Conservation (phyloP, 2,797 vertebrate genomes). For the Phoxinus dragarum region DNA sequence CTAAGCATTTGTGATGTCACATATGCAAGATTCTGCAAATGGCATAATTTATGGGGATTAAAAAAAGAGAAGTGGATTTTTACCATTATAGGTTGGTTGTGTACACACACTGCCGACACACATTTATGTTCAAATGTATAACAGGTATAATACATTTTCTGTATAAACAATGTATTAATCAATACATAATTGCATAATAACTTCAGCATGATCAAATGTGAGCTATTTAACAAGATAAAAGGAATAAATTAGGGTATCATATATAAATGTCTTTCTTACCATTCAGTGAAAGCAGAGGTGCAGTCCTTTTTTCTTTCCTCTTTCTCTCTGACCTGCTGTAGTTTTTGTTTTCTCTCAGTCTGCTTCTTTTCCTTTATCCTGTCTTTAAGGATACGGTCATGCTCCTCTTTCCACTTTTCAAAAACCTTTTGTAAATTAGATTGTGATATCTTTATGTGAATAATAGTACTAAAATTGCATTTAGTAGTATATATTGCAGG, state of each 20-base stretch:
- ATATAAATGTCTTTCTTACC: constrained; percentile 75
- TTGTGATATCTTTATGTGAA: background rate
- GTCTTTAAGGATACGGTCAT: constrained; percentile 79
- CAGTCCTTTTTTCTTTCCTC: constrained; percentile 83
- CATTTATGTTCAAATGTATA: too few relatives aligned
- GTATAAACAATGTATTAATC: background rate
- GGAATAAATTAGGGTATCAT: background rate
- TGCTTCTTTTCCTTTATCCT: constrained; percentile 79
- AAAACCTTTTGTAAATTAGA: constrained; percentile 77
- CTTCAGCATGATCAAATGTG: background rate
- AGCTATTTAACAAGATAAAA: constrained; percentile 5
- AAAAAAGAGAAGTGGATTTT: too few relatives aligned
- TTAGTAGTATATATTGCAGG: background rate
- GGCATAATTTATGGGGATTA: too few relatives aligned
- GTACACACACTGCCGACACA: too few relatives aligned
- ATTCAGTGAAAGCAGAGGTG: constrained; percentile 82
- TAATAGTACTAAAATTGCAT: background rate
- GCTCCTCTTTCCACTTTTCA: constrained; percentile 90
- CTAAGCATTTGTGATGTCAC: too few relatives aligned
- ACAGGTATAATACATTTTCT: too few relatives aligned
- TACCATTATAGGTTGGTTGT: too few relatives aligned
- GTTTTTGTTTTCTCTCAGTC: constrained; percentile 77
- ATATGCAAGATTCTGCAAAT: too few relatives aligned
- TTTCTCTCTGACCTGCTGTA: constrained; percentile 78
- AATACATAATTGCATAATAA: background rate